Evolutionary conservation across 2,888 invertebrate genomes (phyloP).

Genomic region (Netelia inedita): DNA sequence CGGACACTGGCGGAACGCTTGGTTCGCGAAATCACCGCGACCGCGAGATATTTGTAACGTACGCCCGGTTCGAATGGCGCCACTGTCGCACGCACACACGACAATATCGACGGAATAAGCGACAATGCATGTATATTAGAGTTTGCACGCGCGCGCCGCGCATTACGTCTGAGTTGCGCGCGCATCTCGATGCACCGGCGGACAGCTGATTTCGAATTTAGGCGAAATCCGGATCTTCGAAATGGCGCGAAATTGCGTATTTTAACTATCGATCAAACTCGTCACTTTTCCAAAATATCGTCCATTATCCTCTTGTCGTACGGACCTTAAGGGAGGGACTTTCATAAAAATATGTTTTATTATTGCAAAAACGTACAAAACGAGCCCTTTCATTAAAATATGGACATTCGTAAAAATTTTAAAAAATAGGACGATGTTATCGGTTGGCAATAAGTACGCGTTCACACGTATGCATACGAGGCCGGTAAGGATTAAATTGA

Average conservation of each 20-base stretch:
- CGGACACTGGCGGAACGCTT: conserved; percentile 53
- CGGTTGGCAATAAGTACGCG: background rate
- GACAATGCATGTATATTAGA: background rate
- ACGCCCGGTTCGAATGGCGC: conserved; percentile 62
- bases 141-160: background rate
- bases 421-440: background rate
- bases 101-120: background rate
- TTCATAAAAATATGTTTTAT: conserved; percentile 64
- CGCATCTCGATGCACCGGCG: conserved; percentile 23
- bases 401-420: conserved; percentile 18
- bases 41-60: background rate
- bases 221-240: background rate
- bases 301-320: background rate
- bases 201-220: conserved; percentile 65
- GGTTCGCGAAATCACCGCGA: conserved; percentile 53
- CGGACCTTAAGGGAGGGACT: background rate
- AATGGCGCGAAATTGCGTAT: background rate
- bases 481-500: conserved; percentile 42
- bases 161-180: conserved; percentile 15
- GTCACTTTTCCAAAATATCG: background rate
- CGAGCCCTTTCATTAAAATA: conserved; percentile 43
- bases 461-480: conserved; percentile 14
- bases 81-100: conserved; percentile 44
- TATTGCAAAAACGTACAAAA: conserved; percentile 73
- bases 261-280: background rate